Percentiles rank a stretch among this genome's conserved stretches.
Evolutionary conservation across 1,140 invertebrate species (phyloP).

Genomic region (Brachionus rubens): DNA sequence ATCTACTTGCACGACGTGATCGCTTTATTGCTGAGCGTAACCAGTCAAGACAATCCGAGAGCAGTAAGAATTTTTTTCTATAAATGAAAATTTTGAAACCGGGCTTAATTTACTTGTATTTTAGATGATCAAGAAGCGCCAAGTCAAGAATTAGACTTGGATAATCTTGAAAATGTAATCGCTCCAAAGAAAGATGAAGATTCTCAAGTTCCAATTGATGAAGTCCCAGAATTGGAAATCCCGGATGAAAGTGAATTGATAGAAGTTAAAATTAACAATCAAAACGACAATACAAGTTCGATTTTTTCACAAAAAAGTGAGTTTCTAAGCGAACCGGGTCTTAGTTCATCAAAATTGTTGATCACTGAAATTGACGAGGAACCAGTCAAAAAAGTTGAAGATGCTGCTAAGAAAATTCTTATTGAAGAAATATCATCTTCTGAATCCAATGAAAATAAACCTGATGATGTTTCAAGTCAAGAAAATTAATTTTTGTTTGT

Average conservation of each 20-base stretch:
- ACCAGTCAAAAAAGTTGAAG: neutral
- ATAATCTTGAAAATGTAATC: conserved; percentile 6
- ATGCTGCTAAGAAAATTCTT: neutral
- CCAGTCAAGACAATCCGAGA: neutral
- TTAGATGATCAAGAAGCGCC: neutral
- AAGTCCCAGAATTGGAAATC: conserved; percentile 7
- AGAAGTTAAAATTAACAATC: conserved; percentile 43
- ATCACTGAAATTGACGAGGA: neutral
- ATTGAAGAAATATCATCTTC: conserved; percentile 18
- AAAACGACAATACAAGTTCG: neutral
- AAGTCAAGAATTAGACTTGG: neutral
- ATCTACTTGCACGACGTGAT: conserved; percentile 1
- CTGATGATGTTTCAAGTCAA: neutral
- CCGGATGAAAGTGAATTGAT: conserved; percentile 22
- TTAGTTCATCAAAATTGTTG: neutral
- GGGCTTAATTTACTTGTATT: too few species aligned
- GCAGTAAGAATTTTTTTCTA: too few species aligned
- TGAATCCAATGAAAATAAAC: neutral
- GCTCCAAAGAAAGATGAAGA: neutral
- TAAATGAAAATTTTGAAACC: too few species aligned
- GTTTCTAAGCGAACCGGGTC: neutral
- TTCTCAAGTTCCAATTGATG: neutral
- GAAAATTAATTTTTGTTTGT: too few species aligned
- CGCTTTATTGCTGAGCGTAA: neutral
- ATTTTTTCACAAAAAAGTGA: conserved; percentile 18